Percentiles rank a stretch among this genome's conserved stretches.
Evolutionary conservation across 1,140 invertebrate species (phyloP).

Genomic region (Cyphomyrmex costatus): DNA sequence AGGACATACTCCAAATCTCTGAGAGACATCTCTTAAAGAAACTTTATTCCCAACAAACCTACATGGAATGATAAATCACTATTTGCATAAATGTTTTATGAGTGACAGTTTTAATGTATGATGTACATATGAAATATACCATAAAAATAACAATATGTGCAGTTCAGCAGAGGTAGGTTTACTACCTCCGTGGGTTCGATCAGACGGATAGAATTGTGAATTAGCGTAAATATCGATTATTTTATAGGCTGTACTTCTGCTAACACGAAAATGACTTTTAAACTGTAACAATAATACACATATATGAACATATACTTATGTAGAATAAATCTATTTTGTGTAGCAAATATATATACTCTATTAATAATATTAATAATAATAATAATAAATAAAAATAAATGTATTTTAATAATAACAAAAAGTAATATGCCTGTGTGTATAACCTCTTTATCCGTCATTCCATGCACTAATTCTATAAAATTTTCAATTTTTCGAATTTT

Average conservation of each 20-base stretch:
- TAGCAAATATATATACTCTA: too few species aligned
- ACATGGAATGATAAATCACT: neutral
- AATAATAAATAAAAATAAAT: too few species aligned
- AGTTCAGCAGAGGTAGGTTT: neutral
- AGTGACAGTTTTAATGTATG: neutral
- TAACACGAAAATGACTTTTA: conserved; percentile 26
- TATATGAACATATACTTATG: too few species aligned
- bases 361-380: too few species aligned
- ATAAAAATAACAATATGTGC: conserved; percentile 25
- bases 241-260: conserved; percentile 13
- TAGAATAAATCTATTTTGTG: too few species aligned
- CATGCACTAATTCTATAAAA: neutral
- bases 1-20: conserved; percentile 31
- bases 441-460: too few species aligned
- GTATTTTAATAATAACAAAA: too few species aligned
- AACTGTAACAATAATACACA: conserved; percentile 25
- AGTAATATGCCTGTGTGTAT: too few species aligned
- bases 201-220: neutral
- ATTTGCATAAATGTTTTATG: neutral
- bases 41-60: conserved; percentile 31
- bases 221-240: neutral
- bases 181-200: neutral
- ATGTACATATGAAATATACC: conserved; percentile 6
- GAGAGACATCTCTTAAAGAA: neutral
- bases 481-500: conserved; percentile 18